These are phyloP conservation scores for Aporrectodea caliginosa DNA, from an alignment of 1,140 invertebrate species.

Conservation along the genomic window DNA sequence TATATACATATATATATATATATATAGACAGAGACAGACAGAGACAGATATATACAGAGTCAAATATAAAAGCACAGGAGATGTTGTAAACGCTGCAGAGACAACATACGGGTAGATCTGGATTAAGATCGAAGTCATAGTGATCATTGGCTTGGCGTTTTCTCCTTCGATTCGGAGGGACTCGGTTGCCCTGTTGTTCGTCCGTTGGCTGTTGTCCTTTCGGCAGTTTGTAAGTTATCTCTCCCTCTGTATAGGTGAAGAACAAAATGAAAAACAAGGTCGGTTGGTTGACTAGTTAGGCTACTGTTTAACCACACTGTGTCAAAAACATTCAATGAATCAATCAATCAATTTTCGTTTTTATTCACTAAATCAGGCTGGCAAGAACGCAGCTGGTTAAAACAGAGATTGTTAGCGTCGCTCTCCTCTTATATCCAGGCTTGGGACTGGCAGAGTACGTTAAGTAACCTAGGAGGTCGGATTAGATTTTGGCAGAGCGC, in stretches of 20 bases:
- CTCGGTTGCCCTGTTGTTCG: neutral
- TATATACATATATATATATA: too few relatives aligned
- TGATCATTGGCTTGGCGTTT: neutral
- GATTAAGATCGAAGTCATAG: neutral
- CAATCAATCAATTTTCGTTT: neutral
- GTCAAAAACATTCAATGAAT: neutral
- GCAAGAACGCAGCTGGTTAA: neutral
- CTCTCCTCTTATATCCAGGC: too few relatives aligned
- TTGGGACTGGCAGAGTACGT: too few relatives aligned
- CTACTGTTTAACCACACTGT: too few relatives aligned
- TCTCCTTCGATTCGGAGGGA: neutral
- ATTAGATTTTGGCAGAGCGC: too few relatives aligned
- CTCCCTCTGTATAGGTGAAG: neutral
- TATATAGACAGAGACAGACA: too few relatives aligned
- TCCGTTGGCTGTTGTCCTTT: neutral
- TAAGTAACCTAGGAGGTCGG: too few relatives aligned
- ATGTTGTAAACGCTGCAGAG: neutral
- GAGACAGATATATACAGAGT: too few relatives aligned
- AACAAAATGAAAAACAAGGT: neutral
- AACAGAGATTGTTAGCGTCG: neutral
- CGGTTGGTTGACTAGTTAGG: too few relatives aligned
- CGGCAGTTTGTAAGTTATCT: neutral
- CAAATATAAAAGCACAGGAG: neutral
- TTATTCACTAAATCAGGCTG: neutral
- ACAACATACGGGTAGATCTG: neutral